Base-by-base conservation (phyloP, 2,888 invertebrate species). In the Ormyrus pomaceus region DNA sequence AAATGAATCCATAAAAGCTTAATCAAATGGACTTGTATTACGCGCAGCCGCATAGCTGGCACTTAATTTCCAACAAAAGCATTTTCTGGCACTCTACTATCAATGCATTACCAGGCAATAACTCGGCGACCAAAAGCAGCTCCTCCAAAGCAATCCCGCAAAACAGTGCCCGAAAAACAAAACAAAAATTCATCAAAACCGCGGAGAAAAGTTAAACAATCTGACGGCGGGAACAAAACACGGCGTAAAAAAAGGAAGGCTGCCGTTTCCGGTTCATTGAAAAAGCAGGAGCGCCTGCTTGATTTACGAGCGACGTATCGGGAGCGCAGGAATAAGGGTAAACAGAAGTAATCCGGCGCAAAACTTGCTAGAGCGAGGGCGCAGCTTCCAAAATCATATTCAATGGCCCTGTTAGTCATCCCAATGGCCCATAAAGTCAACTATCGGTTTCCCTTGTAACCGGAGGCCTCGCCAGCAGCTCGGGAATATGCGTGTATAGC, bases 371-470 rank as follows among this genome's bases (percentile, higher is more conserved):
- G 61, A n/a, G 6, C 77, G 53, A n/a, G 59, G 50, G 65, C 50
- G 45, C 61, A 73, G 51, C 66, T 77, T 61, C 65, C 72, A 73
- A 82, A 84, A 83, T 83, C 83, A 85, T 83, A 85, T 83, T 75
- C 82, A 79, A 84, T 83, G 79, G 82, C 75, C 65, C 78, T 82
- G 82, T 86, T 84, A 84, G 79, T 86, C 84, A 84, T 81, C 79
- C 81, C 83, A 84, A 86, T 84, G 83, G 83, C 78, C 85, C 84
- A 84, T 86, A 86, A 86, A 86, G 80, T 72, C 83, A 84, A 84
- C 82, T 80, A 75, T 79, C 77, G 76, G 76, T 62, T 71, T 10
- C 45, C 11, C 46, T 79, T 51, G 71, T 59, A 53, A 51, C 50
- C 34, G 34, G 34, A 34, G 34, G 34, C 4, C 34, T 51, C 55